phyloP scores from a whole-genome alignment of 2,113 vertebrate species.

The Taurulus bubalis region DNA sequence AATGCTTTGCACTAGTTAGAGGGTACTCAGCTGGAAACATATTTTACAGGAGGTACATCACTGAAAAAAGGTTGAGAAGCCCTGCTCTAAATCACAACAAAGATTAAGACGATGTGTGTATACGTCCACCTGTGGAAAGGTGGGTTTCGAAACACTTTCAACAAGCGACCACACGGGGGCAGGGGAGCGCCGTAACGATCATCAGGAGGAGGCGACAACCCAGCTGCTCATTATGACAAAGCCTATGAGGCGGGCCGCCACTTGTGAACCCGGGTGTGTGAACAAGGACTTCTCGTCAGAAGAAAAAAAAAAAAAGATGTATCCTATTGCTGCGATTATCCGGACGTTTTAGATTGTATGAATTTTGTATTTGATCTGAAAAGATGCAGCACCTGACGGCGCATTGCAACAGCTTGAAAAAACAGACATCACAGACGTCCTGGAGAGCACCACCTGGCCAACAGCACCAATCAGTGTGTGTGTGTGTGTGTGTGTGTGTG shows the following conservation, averaged over 20 bases:
- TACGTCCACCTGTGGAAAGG: not conserved
- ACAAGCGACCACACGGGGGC: slow-evolving; percentile 19
- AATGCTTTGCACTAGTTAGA: too few species aligned
- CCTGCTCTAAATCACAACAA: not conserved
- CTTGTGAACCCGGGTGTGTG: not conserved
- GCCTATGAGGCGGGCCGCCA: not conserved
- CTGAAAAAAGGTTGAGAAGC: too few species aligned
- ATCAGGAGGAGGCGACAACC: not conserved
- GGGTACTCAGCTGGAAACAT: too few species aligned
- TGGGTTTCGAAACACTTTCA: slow-evolving; percentile 1
- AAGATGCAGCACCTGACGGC: not conserved
- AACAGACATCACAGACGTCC: slow-evolving; percentile 27
- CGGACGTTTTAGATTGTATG: not conserved
- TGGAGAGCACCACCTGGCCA: slow-evolving; percentile 31
- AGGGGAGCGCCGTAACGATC: not conserved
- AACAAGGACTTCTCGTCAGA: not conserved
- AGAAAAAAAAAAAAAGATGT: too few species aligned
- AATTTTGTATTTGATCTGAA: not conserved
- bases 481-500: slow-evolving; percentile 22
- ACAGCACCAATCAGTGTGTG: not conserved
- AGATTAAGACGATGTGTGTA: not conserved
- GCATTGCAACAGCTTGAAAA: not conserved
- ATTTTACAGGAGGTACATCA: too few species aligned
- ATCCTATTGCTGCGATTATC: too few species aligned
- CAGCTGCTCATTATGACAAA: not conserved